Conservation (phyloP, 2,113 vertebrate species). For the Stercorarius parasiticus region DNA sequence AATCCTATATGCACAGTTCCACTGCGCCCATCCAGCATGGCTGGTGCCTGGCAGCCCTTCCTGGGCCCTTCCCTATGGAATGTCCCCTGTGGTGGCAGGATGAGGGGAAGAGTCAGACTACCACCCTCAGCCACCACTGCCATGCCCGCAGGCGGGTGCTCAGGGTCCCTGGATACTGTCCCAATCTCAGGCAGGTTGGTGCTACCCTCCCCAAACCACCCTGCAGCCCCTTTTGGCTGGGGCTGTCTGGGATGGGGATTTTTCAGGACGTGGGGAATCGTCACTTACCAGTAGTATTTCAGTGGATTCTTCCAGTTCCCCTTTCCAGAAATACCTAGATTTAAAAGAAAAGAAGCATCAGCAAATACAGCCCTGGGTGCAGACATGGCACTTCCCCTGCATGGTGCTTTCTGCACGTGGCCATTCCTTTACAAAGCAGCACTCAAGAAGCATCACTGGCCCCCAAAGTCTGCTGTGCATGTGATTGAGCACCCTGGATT, state of each 20-base stretch:
- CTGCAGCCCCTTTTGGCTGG: background rate
- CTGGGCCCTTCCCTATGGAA: background rate
- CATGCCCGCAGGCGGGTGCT: background rate
- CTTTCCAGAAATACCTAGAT: constrained; percentile 88
- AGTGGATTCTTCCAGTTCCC: constrained; percentile 82
- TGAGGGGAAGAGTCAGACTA: background rate
- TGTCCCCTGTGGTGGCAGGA: background rate
- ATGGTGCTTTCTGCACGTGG: background rate
- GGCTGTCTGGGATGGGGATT: background rate
- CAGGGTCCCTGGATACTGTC: background rate
- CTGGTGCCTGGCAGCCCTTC: background rate
- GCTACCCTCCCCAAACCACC: background rate
- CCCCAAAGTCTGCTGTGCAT: background rate
- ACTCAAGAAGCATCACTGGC: background rate
- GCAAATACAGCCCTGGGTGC: background rate
- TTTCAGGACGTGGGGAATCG: rapidly evolving
- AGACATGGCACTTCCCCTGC: background rate
- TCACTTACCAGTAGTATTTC: constrained; percentile 84
- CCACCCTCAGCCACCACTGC: background rate
- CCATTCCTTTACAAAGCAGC: background rate
- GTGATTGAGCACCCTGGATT: rapidly evolving
- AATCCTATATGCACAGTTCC: background rate
- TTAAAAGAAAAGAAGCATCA: background rate
- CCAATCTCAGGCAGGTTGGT: background rate
- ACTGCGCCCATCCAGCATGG: rapidly evolving